phyloP scores from a whole-genome alignment of 2,888 invertebrate genomes.

The Euclidia mi region DNA sequence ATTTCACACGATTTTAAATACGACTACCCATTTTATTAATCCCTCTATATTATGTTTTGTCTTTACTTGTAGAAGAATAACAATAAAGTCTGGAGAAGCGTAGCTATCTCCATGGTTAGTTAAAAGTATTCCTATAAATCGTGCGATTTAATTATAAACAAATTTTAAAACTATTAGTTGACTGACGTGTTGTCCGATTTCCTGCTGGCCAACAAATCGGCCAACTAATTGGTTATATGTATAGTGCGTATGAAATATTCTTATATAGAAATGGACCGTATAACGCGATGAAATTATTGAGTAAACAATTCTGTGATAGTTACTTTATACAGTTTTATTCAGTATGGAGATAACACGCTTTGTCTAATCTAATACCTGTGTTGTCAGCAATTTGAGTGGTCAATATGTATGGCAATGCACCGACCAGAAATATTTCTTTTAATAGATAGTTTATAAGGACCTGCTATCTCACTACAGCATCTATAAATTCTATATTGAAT shows the following conservation, averaged over 20 bases:
- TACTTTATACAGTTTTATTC: constrained; percentile 29
- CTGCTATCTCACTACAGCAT: no score
- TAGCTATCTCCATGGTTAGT: constrained; percentile 42
- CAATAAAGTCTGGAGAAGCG: constrained; percentile 39
- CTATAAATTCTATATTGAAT: no score
- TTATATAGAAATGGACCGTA: constrained; percentile 35
- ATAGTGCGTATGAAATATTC: constrained; percentile 35
- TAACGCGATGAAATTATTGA: constrained; percentile 32
- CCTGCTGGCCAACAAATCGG: not conserved
- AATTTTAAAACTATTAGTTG: constrained; percentile 14
- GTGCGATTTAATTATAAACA: constrained; percentile 30
- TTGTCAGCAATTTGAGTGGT: no score
- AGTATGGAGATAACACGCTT: constrained; percentile 9
- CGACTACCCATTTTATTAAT: not conserved
- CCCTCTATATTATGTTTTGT: no score
- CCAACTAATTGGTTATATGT: not conserved
- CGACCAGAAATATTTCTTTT: no score
- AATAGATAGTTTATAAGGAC: no score
- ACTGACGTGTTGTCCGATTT: not conserved
- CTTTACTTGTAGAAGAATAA: constrained; percentile 47
- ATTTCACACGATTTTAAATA: constrained; percentile 7
- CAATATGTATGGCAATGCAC: no score
- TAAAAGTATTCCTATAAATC: constrained; percentile 30
- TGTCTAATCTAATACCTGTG: not conserved
- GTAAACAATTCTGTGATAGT: constrained; percentile 47